Evolutionary conservation across 2,888 invertebrate genomes (phyloP).

Genomic region (Gibbula magus): DNA sequence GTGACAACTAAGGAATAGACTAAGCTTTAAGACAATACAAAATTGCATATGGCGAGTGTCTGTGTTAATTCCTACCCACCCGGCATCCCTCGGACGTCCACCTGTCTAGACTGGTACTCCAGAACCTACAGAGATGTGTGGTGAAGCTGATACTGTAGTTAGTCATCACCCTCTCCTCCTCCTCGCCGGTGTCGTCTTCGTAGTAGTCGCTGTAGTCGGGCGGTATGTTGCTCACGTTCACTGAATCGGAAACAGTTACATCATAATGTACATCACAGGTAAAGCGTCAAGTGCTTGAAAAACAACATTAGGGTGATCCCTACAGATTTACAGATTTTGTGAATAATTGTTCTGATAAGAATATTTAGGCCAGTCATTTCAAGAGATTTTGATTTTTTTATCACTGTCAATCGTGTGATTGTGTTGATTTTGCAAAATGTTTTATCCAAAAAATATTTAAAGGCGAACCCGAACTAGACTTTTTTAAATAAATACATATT

Average conservation of each 20-base stretch:
- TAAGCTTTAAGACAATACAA: too few species aligned
- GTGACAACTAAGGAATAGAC: too few species aligned
- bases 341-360: too few species aligned
- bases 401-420: too few species aligned
- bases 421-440: too few species aligned
- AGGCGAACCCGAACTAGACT: too few species aligned
- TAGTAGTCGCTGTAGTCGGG: constrained; percentile 53
- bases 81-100: constrained; percentile 53
- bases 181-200: constrained; percentile 30
- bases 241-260: background rate
- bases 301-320: background rate
- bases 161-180: constrained; percentile 19
- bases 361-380: too few species aligned
- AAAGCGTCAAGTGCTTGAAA: background rate
- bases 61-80: constrained; percentile 34
- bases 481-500: too few species aligned
- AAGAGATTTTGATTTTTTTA: too few species aligned
- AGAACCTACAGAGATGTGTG: constrained; percentile 55
- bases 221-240: background rate
- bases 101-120: constrained; percentile 41
- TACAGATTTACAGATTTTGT: too few species aligned
- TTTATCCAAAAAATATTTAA: too few species aligned
- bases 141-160: constrained; percentile 50
- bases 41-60: too few species aligned
- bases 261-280: background rate